Evolutionary conservation across 2,888 invertebrate genomes (phyloP), one percentile per base, ranked within the genome.

Genomic region (Hirtodrosophila cameraria): DNA sequence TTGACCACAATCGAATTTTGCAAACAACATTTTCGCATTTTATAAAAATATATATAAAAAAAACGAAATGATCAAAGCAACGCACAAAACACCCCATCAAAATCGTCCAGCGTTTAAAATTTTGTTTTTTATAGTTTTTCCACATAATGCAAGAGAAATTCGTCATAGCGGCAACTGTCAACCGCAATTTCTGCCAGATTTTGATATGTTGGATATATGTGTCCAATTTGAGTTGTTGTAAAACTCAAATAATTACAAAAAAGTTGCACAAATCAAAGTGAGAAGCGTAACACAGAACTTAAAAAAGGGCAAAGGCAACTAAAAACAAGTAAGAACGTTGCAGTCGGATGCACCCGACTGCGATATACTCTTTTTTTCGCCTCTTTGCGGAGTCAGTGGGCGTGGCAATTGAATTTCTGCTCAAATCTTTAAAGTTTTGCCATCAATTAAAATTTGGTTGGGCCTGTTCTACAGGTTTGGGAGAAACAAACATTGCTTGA

Each of bases 1-100:
- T 61, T 68, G 86, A 81, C 80, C 80, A 76, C 75, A 75, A 68
- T 31, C 38, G 27, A 61, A 54, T 30, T 53, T 43, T 12, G 13
- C 43, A 27, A 62, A 45, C 28, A 5, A 13, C 43, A 61, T 48
- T 39, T 43, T 39, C 25, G 13, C 13, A 48, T 25, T 27, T 27
- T 41, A 35, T 49, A 11, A 12, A 49, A 41, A 7, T n/a, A n/a
- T n/a, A n/a, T n/a, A n/a, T n/a, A n/a, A 12, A 6, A 27, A 50
- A 28, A 15, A 39, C 33, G 33, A 61, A 52, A 9, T 54, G 61
- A 45, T 65, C 61, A 78, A 53, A 52, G 23, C 12, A 48, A n/a
- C 23, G 15, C 4, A 6, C 2, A 9, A 28, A n/a, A 28, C 13
- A 4, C 8, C 9, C 27, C 57, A 8, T 7, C 1, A 11, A 41